Evolutionary conservation across 30 jellyfish, hydroid and myxozoan genomes (phyloP).

Genomic region (Mastigias papua): DNA sequence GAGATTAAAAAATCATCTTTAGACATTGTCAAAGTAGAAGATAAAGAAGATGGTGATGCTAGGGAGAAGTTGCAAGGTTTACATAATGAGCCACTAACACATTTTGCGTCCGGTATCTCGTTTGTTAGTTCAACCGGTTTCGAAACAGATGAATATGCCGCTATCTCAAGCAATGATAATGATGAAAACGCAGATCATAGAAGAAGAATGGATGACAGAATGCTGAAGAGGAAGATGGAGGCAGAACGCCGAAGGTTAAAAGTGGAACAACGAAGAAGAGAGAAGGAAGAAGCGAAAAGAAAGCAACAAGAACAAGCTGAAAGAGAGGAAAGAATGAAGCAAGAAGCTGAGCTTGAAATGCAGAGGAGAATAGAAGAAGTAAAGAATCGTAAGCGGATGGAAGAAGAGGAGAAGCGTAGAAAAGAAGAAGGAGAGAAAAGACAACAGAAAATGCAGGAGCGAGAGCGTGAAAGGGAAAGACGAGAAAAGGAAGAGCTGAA

Average conservation of each 20-base stretch:
- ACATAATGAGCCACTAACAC: not conserved
- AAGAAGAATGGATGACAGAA: slow-evolving; percentile 64
- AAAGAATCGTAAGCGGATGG: slow-evolving; percentile 44
- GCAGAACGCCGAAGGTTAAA: slow-evolving; percentile 80
- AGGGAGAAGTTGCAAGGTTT: not conserved
- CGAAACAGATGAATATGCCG: slow-evolving; percentile 56
- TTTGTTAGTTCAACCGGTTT: slow-evolving; percentile 38
- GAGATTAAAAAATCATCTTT: not conserved
- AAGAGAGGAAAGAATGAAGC: slow-evolving; percentile 67
- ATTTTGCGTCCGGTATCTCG: not conserved
- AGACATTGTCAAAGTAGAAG: not conserved
- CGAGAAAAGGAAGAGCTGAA: slow-evolving; percentile 69
- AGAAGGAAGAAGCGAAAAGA: slow-evolving; percentile 76
- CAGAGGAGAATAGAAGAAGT: slow-evolving; percentile 72
- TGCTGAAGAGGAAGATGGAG: slow-evolving; percentile 67
- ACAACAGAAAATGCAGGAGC: slow-evolving; percentile 48
- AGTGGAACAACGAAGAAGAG: slow-evolving; percentile 73
- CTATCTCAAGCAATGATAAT: slow-evolving; percentile 19
- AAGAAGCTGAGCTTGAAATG: slow-evolving; percentile 80
- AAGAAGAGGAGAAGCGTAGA: slow-evolving; percentile 67
- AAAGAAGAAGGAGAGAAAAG: slow-evolving; percentile 59
- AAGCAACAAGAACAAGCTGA: slow-evolving; percentile 75
- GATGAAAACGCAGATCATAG: slow-evolving; percentile 41
- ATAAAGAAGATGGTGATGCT: not conserved
- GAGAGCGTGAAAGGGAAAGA: slow-evolving; percentile 58